These are phyloP conservation scores for Monodelphis domestica DNA, from an alignment of 2,797 vertebrate genomes.

Conservation along the genomic window DNA sequence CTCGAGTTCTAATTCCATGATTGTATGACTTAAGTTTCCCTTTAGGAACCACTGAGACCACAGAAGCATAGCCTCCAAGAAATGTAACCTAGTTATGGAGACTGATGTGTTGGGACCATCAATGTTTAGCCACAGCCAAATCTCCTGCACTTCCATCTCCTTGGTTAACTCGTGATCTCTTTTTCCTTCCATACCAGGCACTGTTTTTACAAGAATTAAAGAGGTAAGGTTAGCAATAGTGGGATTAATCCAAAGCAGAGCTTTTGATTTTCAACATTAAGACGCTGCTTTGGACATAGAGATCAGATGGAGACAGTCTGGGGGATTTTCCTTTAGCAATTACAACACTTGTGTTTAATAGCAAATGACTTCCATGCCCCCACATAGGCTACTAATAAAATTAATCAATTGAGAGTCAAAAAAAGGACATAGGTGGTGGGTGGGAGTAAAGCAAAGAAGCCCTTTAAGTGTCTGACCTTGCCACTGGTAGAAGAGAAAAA, in stretches of 20 bases:
- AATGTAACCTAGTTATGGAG: background rate
- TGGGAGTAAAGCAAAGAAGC: background rate
- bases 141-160: background rate
- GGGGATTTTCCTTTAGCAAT: conserved; percentile 56
- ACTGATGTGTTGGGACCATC: background rate
- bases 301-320: conserved; percentile 54
- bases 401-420: conserved; percentile 63
- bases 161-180: background rate
- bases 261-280: conserved; percentile 24
- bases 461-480: conserved; percentile 45
- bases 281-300: conserved; percentile 17
- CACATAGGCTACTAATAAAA: conserved; percentile 65
- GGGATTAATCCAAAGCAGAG: conserved; percentile 37
- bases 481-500: conserved; percentile 55
- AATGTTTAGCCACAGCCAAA: background rate
- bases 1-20: background rate
- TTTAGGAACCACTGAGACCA: background rate
- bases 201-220: conserved; percentile 2
- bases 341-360: conserved; percentile 65
- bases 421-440: conserved; percentile 40
- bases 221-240: background rate
- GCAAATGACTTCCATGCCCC: conserved; percentile 61
- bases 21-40: background rate
- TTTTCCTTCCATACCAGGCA: conserved; percentile 9
- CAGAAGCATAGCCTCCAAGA: background rate